Evolutionary conservation across 2,888 invertebrate species (phyloP), one percentile per base, ranked within the genome.

Genomic region (Papilio elwesi): DNA sequence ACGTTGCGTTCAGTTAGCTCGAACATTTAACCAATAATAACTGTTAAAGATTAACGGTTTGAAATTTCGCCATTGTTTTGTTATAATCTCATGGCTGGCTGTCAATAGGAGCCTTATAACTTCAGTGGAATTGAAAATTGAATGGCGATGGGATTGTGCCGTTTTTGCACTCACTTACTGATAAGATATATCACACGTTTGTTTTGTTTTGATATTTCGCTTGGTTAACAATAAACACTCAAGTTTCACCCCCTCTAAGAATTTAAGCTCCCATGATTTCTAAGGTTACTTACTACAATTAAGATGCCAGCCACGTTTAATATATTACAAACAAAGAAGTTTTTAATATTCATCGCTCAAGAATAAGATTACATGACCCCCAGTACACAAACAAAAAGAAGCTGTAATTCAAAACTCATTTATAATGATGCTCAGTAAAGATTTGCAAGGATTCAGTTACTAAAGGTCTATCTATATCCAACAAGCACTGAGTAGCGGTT

Each of bases 1-100:
- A 69, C 73, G 69, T 51, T 12, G 59, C 52, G 52, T 65, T 59
- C 73, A 52, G 69, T 70, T 73, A 73, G 5, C 15, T 68, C 68
- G 49, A 72, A 55, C 9, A 63, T 49, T 68, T 63, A 38, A 62
- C 49, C 43, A 15, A 48, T 72, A 67, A 68, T 65, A 64, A 70
- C 51, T 70, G 65, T 51, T 16, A 49, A 13, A 49, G 47, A 63
- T 63, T 64, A 49, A 49, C 47, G 13, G 64, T 36, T 64, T 16
- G 13, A 38, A 15, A 36, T 26, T 64, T 15, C 13, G n/a, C 12
- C 13, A 64, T 64, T 64, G 49, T 64, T 49, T 47, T 48, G 26
- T 64, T 59, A 16, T 49, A 49, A 48, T 64, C 47, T 49, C 16
- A 49, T 64, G 47, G 49, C 49, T 64, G 13, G n/a, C 49, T 49